Evolutionary conservation across 1,140 invertebrate species (phyloP), one percentile per base, ranked within the genome.

Genomic region (Maniola jurtina): DNA sequence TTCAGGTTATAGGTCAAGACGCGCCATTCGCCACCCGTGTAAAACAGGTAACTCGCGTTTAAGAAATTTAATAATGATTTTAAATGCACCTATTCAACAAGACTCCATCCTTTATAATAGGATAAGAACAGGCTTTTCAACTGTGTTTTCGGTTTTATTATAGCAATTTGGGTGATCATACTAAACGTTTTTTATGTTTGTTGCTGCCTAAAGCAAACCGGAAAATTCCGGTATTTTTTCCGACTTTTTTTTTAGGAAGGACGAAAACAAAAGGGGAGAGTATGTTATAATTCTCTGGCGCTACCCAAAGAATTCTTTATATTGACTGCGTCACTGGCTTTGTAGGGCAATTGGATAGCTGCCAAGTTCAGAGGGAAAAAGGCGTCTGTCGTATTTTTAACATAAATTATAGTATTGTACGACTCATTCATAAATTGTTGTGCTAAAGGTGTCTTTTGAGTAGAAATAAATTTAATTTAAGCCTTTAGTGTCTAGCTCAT

Each of bases 221-320:
- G 54, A 55, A 13, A 13, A 55, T 35, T 35, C 34, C 34, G 13
- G 25, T 54, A 25, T 25, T 25, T 25, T 25, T 25, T 34, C 50
- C 50, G 9, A 55, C 35, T 55, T 34, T 35, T 34, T 52, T 11
- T 59, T 33, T 6, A 15, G 54, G 33, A 11, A 66, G 16, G 65
- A 61, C 48, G 50, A 60, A 60, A 66, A 61, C 65, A 66, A 61
- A 61, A 56, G 57, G 38, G 57, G 47, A 61, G 40, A 61, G 40
- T 66, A 47, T 42, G 50, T 61, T 54, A 59, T 66, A 66, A 61
- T 61, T 66, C 65, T 61, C 48, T 50, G 59, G 15, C 61, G 61
- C 33, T 66, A 60, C 47, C 65, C 52, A 66, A 55, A 40, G 42
- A 66, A 66, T 66, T 56, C 65, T 66, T 66, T 66, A 61, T 66